Percentiles rank a stretch among this genome's conserved stretches.
phyloP scores from a whole-genome alignment of 1,140 invertebrate genomes.

The Grapholita molesta region DNA sequence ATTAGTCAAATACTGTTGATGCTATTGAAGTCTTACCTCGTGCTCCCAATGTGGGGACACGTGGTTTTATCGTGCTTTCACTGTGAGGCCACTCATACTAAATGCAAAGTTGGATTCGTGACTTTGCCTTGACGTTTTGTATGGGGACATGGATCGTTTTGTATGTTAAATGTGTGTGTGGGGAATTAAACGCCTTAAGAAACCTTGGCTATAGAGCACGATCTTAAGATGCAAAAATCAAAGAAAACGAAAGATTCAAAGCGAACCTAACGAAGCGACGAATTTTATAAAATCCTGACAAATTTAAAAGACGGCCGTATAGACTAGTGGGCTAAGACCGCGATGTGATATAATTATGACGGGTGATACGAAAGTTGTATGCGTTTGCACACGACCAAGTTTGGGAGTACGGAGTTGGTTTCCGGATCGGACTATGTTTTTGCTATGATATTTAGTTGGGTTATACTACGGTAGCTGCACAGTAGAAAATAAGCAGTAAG shows the following conservation, averaged over 20 bases:
- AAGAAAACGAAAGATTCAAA: not conserved
- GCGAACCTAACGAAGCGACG: not conserved
- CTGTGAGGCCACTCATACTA: too few species aligned
- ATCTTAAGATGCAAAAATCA: not conserved
- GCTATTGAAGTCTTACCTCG: too few species aligned
- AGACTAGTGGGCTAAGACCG: not conserved
- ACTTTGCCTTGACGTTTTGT: too few species aligned
- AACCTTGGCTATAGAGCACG: not conserved
- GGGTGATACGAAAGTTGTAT: not conserved
- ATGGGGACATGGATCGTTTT: too few species aligned
- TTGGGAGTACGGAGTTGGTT: not conserved
- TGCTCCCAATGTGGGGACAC: too few species aligned
- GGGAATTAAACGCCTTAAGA: not conserved
- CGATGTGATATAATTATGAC: slow-evolving; percentile 1
- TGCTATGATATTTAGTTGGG: slow-evolving; percentile 22
- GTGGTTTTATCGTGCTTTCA: too few species aligned
- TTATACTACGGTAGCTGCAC: slow-evolving; percentile 47
- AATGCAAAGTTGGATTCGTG: too few species aligned
- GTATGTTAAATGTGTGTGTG: too few species aligned
- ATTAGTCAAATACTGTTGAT: too few species aligned
- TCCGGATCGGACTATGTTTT: not conserved
- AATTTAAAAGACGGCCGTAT: not conserved
- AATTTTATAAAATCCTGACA: not conserved
- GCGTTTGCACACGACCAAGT: slow-evolving; percentile 7
- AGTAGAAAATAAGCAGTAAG: not conserved